Evolutionary conservation across 2,797 vertebrate genomes (phyloP).

Genomic region (Enteromius paludinosus): DNA sequence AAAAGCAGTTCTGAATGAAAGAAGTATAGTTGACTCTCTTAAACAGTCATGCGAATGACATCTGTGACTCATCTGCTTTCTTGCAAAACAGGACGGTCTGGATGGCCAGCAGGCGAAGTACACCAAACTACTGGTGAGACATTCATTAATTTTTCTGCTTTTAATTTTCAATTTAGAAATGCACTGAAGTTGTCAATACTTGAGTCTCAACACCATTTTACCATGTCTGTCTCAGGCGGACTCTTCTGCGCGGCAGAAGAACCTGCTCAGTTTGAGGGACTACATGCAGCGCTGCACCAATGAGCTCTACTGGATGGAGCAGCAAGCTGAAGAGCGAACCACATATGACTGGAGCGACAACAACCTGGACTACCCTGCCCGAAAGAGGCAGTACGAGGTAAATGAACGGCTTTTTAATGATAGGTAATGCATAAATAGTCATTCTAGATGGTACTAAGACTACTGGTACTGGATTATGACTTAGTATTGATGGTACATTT

Average conservation of each 20-base stretch:
- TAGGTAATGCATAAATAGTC: background rate
- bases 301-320: conserved; percentile 98
- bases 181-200: background rate
- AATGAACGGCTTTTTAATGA: background rate
- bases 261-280: conserved; percentile 89
- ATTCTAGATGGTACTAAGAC: background rate
- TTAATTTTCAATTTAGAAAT: background rate
- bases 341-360: conserved; percentile 93
- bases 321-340: conserved; percentile 90
- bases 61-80: conserved; percentile 36
- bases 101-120: conserved; percentile 85
- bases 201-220: background rate
- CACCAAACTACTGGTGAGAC: conserved; percentile 90
- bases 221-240: conserved; percentile 61
- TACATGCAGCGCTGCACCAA: conserved; percentile 99
- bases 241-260: conserved; percentile 85
- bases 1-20: background rate
- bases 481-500: background rate
- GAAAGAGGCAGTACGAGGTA: conserved; percentile 95
- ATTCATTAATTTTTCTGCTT: background rate
- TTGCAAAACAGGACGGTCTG: conserved; percentile 79
- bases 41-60: conserved; percentile 23
- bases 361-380: conserved; percentile 92
- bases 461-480: background rate
- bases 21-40: conserved; percentile 11